A percentile compares a stretch with the other conserved stretches of the same genome.
Evolutionary conservation across 2,888 invertebrate species (phyloP).

Genomic region (Isoperla grammatica): DNA sequence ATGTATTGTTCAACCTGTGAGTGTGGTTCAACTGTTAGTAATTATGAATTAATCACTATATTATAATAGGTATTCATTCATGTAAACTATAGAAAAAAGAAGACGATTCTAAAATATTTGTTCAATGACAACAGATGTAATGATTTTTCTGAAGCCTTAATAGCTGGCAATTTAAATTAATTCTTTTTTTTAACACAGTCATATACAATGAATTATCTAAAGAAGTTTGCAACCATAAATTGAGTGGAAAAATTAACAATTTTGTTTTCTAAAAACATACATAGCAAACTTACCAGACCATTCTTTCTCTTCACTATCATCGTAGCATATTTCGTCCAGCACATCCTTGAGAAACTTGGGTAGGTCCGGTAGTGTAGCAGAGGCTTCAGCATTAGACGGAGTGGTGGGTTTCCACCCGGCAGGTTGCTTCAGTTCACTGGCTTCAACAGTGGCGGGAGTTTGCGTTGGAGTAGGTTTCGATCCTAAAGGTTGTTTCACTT

Average conservation of each 20-base stretch:
- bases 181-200: too few relatives aligned
- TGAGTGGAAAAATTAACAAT: not conserved
- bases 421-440: not conserved
- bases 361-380: slow-evolving; percentile 37
- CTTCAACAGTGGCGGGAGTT: not conserved
- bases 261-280: not conserved
- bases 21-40: too few relatives aligned
- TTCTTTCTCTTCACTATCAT: slow-evolving; percentile 35
- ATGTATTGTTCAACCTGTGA: too few relatives aligned
- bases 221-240: not conserved
- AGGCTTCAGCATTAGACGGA: not conserved
- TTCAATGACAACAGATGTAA: too few relatives aligned
- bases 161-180: too few relatives aligned
- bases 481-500: not conserved
- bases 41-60: too few relatives aligned
- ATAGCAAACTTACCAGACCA: slow-evolving; percentile 19
- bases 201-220: not conserved
- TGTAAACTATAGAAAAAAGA: too few relatives aligned
- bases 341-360: slow-evolving; percentile 41
- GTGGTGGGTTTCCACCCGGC: not conserved
- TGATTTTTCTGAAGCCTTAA: too few relatives aligned
- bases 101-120: too few relatives aligned
- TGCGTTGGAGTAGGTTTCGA: too few relatives aligned
- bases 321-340: slow-evolving; percentile 38
- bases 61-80: too few relatives aligned